Percentiles rank a stretch among this genome's conserved stretches.
phyloP scores from a whole-genome alignment of 2,888 invertebrate genomes.

The Magallana nippona region DNA sequence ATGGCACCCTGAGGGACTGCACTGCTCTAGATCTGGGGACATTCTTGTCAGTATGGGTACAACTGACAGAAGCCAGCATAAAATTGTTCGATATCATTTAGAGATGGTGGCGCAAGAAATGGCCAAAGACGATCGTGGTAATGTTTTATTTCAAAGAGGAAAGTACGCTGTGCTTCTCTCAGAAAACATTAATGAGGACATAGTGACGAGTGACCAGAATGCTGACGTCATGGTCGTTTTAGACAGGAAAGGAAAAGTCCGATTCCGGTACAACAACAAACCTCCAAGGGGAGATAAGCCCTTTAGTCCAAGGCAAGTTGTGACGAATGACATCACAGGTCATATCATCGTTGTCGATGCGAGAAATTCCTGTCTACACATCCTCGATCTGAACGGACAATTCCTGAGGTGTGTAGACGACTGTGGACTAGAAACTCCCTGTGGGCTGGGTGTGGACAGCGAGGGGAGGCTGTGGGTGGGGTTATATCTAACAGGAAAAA shows the following conservation, averaged over 20 bases:
- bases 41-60: background rate
- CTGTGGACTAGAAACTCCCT: background rate
- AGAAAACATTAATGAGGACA: background rate
- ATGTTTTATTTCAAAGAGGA: background rate
- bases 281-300: background rate
- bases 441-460: background rate
- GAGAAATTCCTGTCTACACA: slow-evolving; percentile 1
- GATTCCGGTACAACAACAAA: background rate
- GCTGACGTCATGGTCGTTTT: background rate
- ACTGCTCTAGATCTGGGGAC: background rate
- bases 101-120: background rate
- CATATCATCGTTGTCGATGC: background rate
- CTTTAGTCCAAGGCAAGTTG: background rate
- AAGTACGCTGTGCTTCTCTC: background rate
- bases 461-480: slow-evolving; percentile 14
- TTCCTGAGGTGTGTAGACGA: background rate
- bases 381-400: background rate
- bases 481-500: background rate
- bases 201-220: background rate
- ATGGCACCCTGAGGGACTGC: background rate
- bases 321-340: background rate
- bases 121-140: background rate
- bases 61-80: background rate
- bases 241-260: background rate
- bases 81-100: background rate